phyloP scores from a whole-genome alignment of 2,888 invertebrate genomes.

The Nemotelus nigrinus region DNA sequence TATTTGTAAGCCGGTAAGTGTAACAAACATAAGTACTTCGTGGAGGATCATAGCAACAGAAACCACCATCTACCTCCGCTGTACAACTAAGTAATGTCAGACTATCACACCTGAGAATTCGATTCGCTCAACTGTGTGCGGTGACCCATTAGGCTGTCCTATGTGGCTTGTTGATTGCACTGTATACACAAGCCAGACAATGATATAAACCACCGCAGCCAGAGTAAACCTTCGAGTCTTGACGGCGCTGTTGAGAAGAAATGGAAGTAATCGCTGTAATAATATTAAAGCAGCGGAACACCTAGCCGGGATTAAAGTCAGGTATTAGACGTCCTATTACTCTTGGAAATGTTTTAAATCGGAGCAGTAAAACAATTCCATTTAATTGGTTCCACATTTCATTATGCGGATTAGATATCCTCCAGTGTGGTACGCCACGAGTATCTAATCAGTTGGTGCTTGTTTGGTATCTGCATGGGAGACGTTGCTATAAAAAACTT shows the following conservation, averaged over 20 bases:
- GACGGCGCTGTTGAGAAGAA: conserved; percentile 27
- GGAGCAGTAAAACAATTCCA: conserved; percentile 37
- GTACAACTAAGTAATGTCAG: neutral
- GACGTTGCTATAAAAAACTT: too few relatives aligned
- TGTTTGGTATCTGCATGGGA: too few relatives aligned
- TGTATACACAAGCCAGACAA: neutral
- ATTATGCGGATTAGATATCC: conserved; percentile 30
- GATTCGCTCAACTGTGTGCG: conserved; percentile 14
- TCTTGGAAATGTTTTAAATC: conserved; percentile 35
- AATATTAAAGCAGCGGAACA: neutral
- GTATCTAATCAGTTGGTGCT: too few relatives aligned
- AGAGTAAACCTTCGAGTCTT: conserved; percentile 14
- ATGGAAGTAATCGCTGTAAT: conserved; percentile 10
- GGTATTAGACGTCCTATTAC: neutral
- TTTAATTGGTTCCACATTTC: conserved; percentile 44
- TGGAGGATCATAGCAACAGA: conserved; percentile 2
- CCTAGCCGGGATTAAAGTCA: conserved; percentile 1
- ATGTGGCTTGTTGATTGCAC: conserved; percentile 6
- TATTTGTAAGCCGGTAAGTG: conserved; percentile 36
- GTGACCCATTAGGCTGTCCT: conserved; percentile 18
- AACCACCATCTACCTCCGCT: neutral
- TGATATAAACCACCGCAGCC: neutral
- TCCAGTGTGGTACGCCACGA: too few relatives aligned
- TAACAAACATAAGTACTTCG: conserved; percentile 18
- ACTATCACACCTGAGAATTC: conserved; percentile 41